Conservation (phyloP, 2,888 invertebrate genomes). For the Nemapogon koenigi region DNA sequence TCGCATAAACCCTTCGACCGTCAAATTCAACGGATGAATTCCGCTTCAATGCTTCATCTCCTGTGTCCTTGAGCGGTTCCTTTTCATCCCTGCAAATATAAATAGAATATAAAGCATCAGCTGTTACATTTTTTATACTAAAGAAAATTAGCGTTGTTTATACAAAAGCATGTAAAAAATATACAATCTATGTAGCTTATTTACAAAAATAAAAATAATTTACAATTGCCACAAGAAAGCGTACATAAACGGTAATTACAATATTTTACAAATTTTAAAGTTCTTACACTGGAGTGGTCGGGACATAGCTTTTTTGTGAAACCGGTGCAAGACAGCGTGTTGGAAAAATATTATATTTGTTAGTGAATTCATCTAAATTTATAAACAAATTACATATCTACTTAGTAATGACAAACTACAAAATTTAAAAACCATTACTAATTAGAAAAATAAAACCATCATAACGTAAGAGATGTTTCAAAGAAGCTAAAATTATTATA, state of each 20-base stretch:
- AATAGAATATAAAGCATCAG: background rate
- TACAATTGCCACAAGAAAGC: too few relatives aligned
- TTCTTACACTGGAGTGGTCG: constrained; percentile 73
- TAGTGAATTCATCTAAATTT: constrained; percentile 24
- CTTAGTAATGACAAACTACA: too few relatives aligned
- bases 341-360: constrained; percentile 33
- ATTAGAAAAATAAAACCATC: constrained; percentile 17
- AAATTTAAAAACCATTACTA: background rate
- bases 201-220: background rate
- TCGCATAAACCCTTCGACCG: constrained; percentile 81
- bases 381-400: background rate
- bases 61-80: constrained; percentile 77
- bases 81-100: constrained; percentile 72
- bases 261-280: constrained; percentile 19
- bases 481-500: too few relatives aligned
- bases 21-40: constrained; percentile 84
- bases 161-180: background rate
- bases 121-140: background rate
- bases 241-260: background rate
- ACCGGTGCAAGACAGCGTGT: constrained; percentile 55
- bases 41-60: constrained; percentile 72
- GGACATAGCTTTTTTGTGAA: constrained; percentile 54
- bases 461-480: constrained; percentile 59
- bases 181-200: background rate
- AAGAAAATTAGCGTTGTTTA: background rate